Evolutionary conservation across 2,113 vertebrate species (phyloP), one percentile per base, ranked within the genome.

Genomic region (Plectropomus leopardus): DNA sequence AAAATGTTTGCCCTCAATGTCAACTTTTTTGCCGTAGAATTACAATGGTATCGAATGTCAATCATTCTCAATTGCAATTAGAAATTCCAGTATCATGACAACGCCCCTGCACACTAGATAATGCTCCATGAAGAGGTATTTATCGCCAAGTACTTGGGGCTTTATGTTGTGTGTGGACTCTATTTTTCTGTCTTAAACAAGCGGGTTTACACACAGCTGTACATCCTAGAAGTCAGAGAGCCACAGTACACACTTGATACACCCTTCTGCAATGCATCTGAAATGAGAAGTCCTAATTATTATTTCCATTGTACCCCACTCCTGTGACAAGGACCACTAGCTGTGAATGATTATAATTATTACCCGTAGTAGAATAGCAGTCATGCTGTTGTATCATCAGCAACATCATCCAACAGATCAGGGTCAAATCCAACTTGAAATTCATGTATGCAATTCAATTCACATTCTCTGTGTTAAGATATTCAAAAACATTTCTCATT

Each of bases 331-430:
- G 91, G 89, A 92, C 90, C 91, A 87, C 90, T 92, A 86, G 83
- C 91, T 91, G 92, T 88, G 91, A 90, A 90, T 92, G 92, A 93
- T 94, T 93, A 91, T 93, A 92, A 93, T 93, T 92, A 92, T 92
- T 90, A 94, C 70, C 76, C 79, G 72, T 90, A 86, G 92, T 81
- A 91, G 88, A 94, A 92, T 90, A 83, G 92, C 87, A 88, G 92
- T 91, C 85, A 80, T 78, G 91, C 89, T 91, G 92, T 88, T 90
- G 86, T 88, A 80, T 86, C 93, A 90, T 92, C 92, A 89, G 83
- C 85, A 85, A 81, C 87, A 91, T 89, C 89, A 89, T 86, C 89
- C 88, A 88, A 80, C 86, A 91, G 84, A 92, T 91, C 86, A 84
- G 89, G 90, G 92, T 93, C 91, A 92, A 86, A 90, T 88, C 80